Evolutionary conservation across 2,113 vertebrate genomes (phyloP), one percentile per base, ranked within the genome.

Genomic region (Noctilio leporinus): DNA sequence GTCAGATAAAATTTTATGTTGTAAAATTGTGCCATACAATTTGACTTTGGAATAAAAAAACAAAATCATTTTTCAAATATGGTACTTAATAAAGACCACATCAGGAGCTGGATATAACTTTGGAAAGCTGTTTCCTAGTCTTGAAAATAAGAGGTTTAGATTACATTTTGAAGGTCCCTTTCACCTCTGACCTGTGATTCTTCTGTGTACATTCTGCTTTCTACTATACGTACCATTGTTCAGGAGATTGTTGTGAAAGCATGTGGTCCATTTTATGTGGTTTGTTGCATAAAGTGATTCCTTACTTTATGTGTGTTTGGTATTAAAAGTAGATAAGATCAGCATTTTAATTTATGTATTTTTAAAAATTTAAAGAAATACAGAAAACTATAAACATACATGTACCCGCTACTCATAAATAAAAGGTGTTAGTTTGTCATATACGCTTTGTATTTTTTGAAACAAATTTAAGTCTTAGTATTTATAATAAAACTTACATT

Each of bases 381-480:
- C 3, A n/a, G 59, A 57, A 72, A 76, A 89, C 12, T 86, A 70
- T 69, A 92, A 95, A 89, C 47, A 47, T 70, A 47, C 5, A 40
- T 87, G 35, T 57, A 92, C 9, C 11, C 4, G n/a, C 10, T 4
- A 45, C 30, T 30, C 57, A 87, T 64, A 82, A 96, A 80, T 80
- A 70, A 77, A 15, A 91, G 22, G 12, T 80, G 22, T 82, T 93
- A 76, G 45, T 95, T 84, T 96, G 55, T 91, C 75, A 59, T 43
- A 51, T 59, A 51, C 91, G 28, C 59, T 91, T 96, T 92, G 30
- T 93, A 86, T 93, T 87, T 92, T 93, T 90, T 86, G 5, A 95
- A 92, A 97, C 84, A 89, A 88, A 93, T n/a, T 64, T 76, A 77
- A 93, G 35, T 72, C 57, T 94, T 90, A 77, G 70, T 82, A 86